Conservation (phyloP, 2,888 invertebrate species). For the Eudemis profundana region DNA sequence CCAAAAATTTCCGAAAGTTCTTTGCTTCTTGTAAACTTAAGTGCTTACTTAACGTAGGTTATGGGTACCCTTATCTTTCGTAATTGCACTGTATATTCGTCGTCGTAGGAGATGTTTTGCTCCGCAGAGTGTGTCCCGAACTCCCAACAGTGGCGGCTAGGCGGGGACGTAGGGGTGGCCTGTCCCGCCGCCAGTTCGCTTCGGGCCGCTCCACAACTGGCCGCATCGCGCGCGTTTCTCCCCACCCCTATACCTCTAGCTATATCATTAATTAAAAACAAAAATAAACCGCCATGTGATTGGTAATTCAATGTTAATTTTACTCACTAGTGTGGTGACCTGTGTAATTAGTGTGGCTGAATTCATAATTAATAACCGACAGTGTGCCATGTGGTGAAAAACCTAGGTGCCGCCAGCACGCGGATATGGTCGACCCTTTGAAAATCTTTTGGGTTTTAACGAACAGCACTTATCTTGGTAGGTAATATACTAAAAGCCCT, state of each 20-base stretch:
- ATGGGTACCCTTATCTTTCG: slow-evolving; percentile 15
- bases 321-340: slow-evolving; percentile 46
- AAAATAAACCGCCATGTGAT: slow-evolving; percentile 53
- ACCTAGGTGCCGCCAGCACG: slow-evolving; percentile 66
- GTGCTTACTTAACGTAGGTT: neutral
- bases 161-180: slow-evolving; percentile 69
- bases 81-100: slow-evolving; percentile 28
- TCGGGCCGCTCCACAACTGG: slow-evolving; percentile 70
- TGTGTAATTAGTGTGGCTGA: slow-evolving; percentile 48
- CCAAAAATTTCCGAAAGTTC: neutral
- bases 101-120: slow-evolving; percentile 41
- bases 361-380: slow-evolving; percentile 55
- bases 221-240: slow-evolving; percentile 61
- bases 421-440: slow-evolving; percentile 92
- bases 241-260: slow-evolving; percentile 43
- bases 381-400: slow-evolving; percentile 81
- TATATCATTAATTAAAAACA: slow-evolving; percentile 54
- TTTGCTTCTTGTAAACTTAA: neutral
- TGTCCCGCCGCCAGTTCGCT: slow-evolving; percentile 78
- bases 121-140: slow-evolving; percentile 59
- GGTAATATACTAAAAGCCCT: neutral
- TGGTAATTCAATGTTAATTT: slow-evolving; percentile 43
- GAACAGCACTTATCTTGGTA: slow-evolving; percentile 92
- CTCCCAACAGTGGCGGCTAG: slow-evolving; percentile 75
- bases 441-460: slow-evolving; percentile 94